Conservation (phyloP, 2,113 vertebrate species). For the Prunella fulvescens region DNA sequence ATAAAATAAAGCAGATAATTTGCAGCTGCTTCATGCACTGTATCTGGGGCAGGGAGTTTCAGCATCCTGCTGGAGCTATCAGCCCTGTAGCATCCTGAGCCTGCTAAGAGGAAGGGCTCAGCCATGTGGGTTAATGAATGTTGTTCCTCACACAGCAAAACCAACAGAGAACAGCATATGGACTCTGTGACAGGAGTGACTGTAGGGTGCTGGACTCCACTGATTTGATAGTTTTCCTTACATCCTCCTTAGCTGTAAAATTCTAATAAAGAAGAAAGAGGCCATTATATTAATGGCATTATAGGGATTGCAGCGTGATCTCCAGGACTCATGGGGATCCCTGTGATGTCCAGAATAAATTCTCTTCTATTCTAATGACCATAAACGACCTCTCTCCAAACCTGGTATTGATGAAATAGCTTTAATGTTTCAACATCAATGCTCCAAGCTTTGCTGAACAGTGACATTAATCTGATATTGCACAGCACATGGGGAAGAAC, state of each 20-base stretch:
- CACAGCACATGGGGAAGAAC: constrained; percentile 3
- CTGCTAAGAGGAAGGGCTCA: neutral
- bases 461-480: constrained; percentile 52
- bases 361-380: constrained; percentile 42
- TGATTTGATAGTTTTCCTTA: constrained; percentile 51
- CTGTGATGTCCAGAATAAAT: constrained; percentile 55
- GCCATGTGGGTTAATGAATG: neutral
- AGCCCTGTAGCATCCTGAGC: neutral
- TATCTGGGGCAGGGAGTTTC: neutral
- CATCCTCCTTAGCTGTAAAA: constrained; percentile 46
- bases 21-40: neutral
- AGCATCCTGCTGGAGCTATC: constrained; percentile 8
- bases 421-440: constrained; percentile 53
- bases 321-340: constrained; percentile 36
- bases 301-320: constrained; percentile 39
- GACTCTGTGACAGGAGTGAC: constrained; percentile 35
- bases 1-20: neutral
- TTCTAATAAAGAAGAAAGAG: constrained; percentile 60
- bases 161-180: constrained; percentile 50
- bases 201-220: constrained; percentile 56
- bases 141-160: constrained; percentile 37
- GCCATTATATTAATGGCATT: constrained; percentile 46
- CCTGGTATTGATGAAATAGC: constrained; percentile 58
- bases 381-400: constrained; percentile 46
- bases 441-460: constrained; percentile 44